phyloP scores from a whole-genome alignment of 2,113 vertebrate species.

The Muscicapa adusta region DNA sequence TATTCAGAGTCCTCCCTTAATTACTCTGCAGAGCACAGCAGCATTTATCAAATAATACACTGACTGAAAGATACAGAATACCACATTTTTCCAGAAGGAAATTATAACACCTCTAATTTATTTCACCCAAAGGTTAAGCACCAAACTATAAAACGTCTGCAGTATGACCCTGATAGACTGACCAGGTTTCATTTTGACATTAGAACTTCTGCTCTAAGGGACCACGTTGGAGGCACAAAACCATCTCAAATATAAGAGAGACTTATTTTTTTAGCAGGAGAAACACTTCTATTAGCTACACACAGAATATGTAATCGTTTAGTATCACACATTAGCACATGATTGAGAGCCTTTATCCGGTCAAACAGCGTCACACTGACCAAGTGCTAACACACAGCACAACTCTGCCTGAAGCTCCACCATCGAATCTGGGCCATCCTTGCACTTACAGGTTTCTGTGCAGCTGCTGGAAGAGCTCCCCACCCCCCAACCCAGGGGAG shows the following conservation, averaged over 20 bases:
- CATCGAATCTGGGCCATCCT: not conserved
- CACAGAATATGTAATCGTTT: not conserved
- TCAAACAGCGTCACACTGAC: not conserved
- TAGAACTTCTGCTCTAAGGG: not conserved
- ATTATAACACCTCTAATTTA: not conserved
- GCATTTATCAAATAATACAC: not conserved
- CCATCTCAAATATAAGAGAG: not conserved
- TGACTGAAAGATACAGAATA: not conserved
- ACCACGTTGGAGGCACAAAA: rapidly evolving
- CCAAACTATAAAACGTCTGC: not conserved
- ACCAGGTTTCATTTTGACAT: not conserved
- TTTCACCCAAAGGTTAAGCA: not conserved
- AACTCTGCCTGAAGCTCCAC: not conserved
- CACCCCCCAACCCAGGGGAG: not conserved
- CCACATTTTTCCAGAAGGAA: not conserved
- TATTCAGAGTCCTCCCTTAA: not conserved
- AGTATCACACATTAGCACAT: not conserved
- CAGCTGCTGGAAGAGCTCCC: slow-evolving; percentile 2
- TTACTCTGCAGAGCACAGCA: not conserved
- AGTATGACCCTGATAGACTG: not conserved
- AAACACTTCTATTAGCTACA: not conserved
- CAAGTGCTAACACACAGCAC: not conserved
- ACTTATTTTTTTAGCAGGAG: not conserved
- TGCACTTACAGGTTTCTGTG: not conserved
- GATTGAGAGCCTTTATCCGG: not conserved